Conservation (phyloP, 2,888 invertebrate genomes). For the Smittia sp. region DNA sequence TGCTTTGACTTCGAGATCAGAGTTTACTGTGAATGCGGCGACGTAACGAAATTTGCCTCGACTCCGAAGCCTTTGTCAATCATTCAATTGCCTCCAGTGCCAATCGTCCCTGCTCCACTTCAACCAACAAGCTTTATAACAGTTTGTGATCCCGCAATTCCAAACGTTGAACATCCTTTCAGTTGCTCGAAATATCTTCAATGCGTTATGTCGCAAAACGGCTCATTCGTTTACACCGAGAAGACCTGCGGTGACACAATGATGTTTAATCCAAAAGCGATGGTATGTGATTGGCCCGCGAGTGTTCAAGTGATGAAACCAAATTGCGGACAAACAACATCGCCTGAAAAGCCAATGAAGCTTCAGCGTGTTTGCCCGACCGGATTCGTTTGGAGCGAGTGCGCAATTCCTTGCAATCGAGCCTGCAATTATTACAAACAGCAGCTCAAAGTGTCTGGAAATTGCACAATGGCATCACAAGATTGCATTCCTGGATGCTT, state of each 20-base stretch:
- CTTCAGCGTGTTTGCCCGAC: constrained; percentile 19
- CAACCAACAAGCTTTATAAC: constrained; percentile 46
- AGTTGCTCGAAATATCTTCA: constrained; percentile 71
- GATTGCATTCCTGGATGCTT: constrained; percentile 33
- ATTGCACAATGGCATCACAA: constrained; percentile 49
- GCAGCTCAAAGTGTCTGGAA: constrained; percentile 50
- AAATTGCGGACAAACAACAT: constrained; percentile 55
- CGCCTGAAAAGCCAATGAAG: not conserved
- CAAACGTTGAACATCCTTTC: constrained; percentile 61
- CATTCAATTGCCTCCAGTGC: not conserved
- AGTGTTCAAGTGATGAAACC: constrained; percentile 60
- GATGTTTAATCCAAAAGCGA: constrained; percentile 64
- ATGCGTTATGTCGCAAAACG: constrained; percentile 57
- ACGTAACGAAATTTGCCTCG: not conserved
- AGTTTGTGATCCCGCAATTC: constrained; percentile 55
- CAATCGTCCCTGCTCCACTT: not conserved
- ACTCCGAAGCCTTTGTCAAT: not conserved
- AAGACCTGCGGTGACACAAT: constrained; percentile 66
- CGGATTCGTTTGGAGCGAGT: constrained; percentile 51
- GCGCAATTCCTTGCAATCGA: constrained; percentile 68
- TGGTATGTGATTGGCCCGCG: constrained; percentile 65
- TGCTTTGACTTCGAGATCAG: constrained; percentile 84
- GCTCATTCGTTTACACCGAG: constrained; percentile 57
- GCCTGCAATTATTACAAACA: constrained; percentile 67
- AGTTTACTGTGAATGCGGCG: constrained; percentile 66